Conservation (phyloP, 2,888 invertebrate genomes). For the Trachelus stipa region DNA sequence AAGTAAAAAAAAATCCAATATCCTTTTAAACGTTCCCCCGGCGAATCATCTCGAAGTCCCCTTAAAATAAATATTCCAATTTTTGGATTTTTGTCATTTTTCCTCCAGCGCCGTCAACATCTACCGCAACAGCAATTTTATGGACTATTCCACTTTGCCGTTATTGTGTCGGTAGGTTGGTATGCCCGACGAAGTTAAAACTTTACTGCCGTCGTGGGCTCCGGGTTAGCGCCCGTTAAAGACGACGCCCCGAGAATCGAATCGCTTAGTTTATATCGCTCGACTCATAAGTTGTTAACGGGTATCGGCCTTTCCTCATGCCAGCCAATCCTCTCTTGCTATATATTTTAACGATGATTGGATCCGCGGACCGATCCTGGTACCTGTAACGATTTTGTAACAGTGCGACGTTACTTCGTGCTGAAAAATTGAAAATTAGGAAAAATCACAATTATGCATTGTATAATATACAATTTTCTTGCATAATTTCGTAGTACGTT, state of each 20-base stretch:
- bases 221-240: not conserved
- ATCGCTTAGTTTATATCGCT: not conserved
- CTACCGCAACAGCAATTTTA: not conserved
- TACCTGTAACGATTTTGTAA: not conserved
- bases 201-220: not conserved
- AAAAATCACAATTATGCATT: not conserved
- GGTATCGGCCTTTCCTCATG: not conserved
- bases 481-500: no score
- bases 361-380: not conserved
- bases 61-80: not conserved
- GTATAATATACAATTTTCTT: no score
- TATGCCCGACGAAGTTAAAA: not conserved
- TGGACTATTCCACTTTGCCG: not conserved
- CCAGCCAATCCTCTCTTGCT: not conserved
- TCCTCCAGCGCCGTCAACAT: not conserved
- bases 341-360: not conserved
- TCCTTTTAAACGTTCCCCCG: no score
- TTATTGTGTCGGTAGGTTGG: not conserved
- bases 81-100: not conserved
- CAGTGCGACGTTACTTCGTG: no score
- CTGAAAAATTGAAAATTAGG: not conserved
- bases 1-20: no score
- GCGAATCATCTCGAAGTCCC: no score
- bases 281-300: not conserved
- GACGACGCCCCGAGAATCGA: not conserved